Evolutionary conservation across 1,140 invertebrate species (phyloP), one percentile per base, ranked within the genome.

Genomic region (Heliconius eleuchia): DNA sequence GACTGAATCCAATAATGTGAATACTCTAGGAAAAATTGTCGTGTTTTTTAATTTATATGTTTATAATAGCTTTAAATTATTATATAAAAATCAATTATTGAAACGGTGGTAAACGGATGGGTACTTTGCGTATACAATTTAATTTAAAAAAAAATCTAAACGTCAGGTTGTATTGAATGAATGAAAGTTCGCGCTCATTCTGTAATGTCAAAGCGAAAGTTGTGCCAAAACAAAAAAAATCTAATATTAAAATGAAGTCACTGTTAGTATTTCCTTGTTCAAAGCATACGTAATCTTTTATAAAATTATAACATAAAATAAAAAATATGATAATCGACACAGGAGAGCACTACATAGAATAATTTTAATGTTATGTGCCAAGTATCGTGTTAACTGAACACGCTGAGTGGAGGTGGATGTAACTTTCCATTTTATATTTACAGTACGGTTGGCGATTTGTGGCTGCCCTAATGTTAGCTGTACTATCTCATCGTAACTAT

Each of bases 191-290:
- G 60, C 60, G 27, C 60, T 30, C 60, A 66, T 66, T 27, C 13
- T 27, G n/a, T 57, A 57, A 66, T 66, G 60, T 66, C 60, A 66
- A 66, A 66, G 23, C 72, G 72, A 50, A 50, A 46, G 39, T 13
- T 73, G 72, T 73, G 72, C 72, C 72, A 73, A 73, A 66, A 66
- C 50, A 19, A 52, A 52, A 52, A 42, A 46, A 46, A 66, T 30
- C 23, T 30, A 66, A 30, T 18, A 52, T 66, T 66, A 73, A 74
- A 77, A 74, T 78, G 80, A 81, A 81, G 80, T 81, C 80, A 81
- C 80, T 81, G 80, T 76, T 46, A 30, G 60, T 66, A 70, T 76
- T 70, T 70, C 60, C 39, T 46, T 76, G 60, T 76, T 76, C 66
- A 76, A 76, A 66, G 57, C 57, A 76, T 76, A 76, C 74, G 74